Percentiles rank a stretch among this genome's conserved stretches.
phyloP scores from a whole-genome alignment of 92 coral and sea anemone genomes.

The Heteractis magnifica region DNA sequence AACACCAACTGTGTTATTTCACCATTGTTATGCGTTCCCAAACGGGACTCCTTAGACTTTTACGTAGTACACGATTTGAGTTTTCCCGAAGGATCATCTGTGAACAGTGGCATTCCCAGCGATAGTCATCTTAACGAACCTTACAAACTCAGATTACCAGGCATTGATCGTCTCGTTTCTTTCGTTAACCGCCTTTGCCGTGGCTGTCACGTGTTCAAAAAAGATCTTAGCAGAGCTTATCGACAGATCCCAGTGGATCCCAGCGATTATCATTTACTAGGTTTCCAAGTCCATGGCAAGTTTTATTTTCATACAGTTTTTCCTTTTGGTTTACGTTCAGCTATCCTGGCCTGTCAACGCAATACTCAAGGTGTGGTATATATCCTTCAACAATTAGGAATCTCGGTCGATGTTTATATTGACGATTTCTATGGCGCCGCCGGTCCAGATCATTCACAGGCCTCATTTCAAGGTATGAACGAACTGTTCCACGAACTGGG shows the following conservation, averaged over 20 bases:
- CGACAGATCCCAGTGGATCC: constrained; percentile 50
- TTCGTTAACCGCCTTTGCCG: constrained; percentile 41
- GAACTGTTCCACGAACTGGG: constrained; percentile 45
- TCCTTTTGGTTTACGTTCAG: constrained; percentile 40
- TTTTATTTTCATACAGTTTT: constrained; percentile 39
- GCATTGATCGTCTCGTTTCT: constrained; percentile 41
- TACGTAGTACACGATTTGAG: constrained; percentile 51
- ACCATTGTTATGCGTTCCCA: constrained; percentile 48
- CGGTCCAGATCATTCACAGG: constrained; percentile 8
- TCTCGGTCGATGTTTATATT: constrained; percentile 39
- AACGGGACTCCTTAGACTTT: constrained; percentile 37
- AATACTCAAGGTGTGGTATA: constrained; percentile 35
- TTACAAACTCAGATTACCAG: constrained; percentile 40
- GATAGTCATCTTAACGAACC: constrained; percentile 41
- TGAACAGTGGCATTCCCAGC: constrained; percentile 47
- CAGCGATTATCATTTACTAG: constrained; percentile 31
- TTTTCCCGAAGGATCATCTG: constrained; percentile 36
- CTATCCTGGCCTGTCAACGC: constrained; percentile 39
- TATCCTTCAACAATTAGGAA: constrained; percentile 28
- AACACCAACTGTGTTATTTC: constrained; percentile 38
- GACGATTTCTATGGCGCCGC: constrained; percentile 59
- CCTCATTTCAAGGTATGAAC: constrained; percentile 39
- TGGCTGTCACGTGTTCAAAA: constrained; percentile 51
- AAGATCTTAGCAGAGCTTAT: constrained; percentile 35
- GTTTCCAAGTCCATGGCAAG: constrained; percentile 30